phyloP scores from a whole-genome alignment of 1,140 invertebrate species.

The Cryptotermes secundus region DNA sequence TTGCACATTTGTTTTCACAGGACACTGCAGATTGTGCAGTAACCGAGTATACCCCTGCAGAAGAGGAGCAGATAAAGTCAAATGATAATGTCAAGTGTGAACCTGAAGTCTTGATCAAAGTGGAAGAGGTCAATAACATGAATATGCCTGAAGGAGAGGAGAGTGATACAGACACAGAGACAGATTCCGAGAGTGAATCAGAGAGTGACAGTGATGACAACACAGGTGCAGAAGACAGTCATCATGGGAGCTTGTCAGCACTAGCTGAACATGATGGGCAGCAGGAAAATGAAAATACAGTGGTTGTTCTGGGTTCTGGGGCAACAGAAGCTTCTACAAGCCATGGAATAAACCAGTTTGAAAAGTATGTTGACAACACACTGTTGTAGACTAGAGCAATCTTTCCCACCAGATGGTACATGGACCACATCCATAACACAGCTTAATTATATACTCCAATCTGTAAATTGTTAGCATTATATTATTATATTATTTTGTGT shows the following conservation, averaged over 20 bases:
- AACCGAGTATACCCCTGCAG: neutral
- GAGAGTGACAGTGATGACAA: conserved; percentile 28
- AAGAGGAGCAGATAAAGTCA: neutral
- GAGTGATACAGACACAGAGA: conserved; percentile 25
- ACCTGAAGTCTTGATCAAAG: conserved; percentile 30
- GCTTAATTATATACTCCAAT: too few relatives aligned
- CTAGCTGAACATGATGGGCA: neutral
- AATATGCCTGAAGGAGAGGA: neutral
- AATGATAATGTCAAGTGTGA: conserved; percentile 25
- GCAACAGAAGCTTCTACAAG: neutral
- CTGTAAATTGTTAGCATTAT: too few relatives aligned
- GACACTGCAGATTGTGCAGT: neutral
- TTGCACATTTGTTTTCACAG: neutral
- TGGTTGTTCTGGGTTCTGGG: neutral
- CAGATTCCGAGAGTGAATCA: conserved; percentile 10
- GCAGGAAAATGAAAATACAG: neutral
- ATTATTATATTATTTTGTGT: too few relatives aligned
- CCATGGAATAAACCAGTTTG: neutral
- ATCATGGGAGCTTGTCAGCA: neutral
- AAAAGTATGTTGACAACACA: neutral
- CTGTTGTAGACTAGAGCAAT: too few relatives aligned
- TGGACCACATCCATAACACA: too few relatives aligned
- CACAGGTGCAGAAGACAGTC: conserved; percentile 1
- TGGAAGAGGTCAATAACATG: conserved; percentile 19
- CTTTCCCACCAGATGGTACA: too few relatives aligned